phyloP scores from a whole-genome alignment of 2,113 vertebrate genomes.

The Eulemur rufifrons region DNA sequence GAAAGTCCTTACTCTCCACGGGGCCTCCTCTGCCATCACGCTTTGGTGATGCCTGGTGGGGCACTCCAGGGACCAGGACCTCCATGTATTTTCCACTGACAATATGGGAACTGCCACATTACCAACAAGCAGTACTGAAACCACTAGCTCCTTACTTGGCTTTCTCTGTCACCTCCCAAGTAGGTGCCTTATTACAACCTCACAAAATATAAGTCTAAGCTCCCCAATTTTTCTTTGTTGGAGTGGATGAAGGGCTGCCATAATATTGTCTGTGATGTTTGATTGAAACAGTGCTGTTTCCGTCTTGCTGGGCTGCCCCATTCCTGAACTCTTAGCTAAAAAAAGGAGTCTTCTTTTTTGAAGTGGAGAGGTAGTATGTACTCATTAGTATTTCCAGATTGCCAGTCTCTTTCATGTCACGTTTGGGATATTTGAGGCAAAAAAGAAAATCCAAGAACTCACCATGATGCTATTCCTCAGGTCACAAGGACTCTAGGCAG shows the following conservation, averaged over 20 bases:
- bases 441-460: background rate
- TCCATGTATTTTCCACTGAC: background rate
- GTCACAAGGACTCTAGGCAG: background rate
- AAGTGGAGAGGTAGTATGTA: background rate
- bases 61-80: background rate
- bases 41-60: background rate
- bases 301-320: background rate
- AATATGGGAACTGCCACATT: background rate
- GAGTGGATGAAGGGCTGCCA: background rate
- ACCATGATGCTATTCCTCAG: background rate
- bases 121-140: background rate
- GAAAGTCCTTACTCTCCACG: background rate
- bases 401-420: background rate
- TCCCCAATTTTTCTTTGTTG: background rate
- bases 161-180: background rate
- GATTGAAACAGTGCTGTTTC: background rate
- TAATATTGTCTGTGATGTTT: background rate
- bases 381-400: background rate
- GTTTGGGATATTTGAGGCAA: background rate
- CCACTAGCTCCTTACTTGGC: background rate
- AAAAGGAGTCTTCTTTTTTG: background rate
- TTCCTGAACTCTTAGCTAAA: background rate
- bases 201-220: background rate
- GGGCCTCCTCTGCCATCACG: background rate
- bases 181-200: background rate